These are phyloP conservation scores for Procambarus clarkii DNA, from an alignment of 1,140 invertebrate species.

Conservation along the genomic window DNA sequence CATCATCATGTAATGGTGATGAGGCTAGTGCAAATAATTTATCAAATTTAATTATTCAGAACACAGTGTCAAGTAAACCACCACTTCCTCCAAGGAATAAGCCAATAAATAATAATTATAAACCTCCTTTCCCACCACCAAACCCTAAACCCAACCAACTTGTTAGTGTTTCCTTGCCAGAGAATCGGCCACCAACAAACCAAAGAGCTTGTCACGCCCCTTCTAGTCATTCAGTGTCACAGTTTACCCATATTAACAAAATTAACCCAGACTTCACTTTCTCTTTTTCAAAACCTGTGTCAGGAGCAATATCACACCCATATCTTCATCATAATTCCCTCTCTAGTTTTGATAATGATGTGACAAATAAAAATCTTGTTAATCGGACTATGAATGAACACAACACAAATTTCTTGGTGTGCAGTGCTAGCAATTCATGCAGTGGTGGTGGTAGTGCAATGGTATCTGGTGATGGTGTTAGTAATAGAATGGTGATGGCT, in stretches of 20 bases:
- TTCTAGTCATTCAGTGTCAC: conserved; percentile 24
- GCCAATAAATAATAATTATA: conserved; percentile 63
- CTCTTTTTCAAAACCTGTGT: conserved; percentile 59
- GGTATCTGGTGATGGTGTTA: conserved; percentile 40
- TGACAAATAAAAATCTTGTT: conserved; percentile 38
- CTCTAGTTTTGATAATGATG: conserved; percentile 7
- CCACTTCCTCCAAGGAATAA: conserved; percentile 70
- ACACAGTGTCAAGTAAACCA: conserved; percentile 72
- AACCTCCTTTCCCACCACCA: conserved; percentile 29
- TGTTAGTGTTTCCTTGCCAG: conserved; percentile 28
- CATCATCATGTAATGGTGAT: conserved; percentile 16
- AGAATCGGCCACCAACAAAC: conserved; percentile 23
- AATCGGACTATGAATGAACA: conserved; percentile 44
- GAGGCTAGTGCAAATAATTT: conserved; percentile 44
- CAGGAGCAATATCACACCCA: not conserved
- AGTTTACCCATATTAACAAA: conserved; percentile 52
- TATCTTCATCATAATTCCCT: not conserved
- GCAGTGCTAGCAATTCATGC: not conserved
- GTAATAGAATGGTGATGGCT: conserved; percentile 45
- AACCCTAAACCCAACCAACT: conserved; percentile 37
- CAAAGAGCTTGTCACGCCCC: conserved; percentile 8
- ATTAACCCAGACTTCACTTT: conserved; percentile 66
- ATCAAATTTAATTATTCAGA: conserved; percentile 68
- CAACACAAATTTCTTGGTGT: not conserved
- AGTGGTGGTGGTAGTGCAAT: conserved; percentile 23